These are phyloP conservation scores for Pardalotus punctatus DNA, from an alignment of 2,113 vertebrate species.

Conservation along the genomic window DNA sequence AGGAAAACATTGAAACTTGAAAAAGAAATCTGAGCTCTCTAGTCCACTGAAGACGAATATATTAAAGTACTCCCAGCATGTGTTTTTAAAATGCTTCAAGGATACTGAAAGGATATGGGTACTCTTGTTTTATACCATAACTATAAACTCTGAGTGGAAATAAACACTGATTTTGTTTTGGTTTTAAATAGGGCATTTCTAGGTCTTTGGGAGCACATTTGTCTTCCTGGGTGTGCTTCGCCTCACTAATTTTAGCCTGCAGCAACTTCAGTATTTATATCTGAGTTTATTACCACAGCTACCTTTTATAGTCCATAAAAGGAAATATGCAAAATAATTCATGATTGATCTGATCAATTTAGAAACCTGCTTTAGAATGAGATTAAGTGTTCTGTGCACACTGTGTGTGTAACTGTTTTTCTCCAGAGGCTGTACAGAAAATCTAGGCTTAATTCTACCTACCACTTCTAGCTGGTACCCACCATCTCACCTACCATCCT, in stretches of 20 bases:
- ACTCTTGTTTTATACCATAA: not conserved
- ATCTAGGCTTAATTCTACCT: not conserved
- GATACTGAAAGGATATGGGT: not conserved
- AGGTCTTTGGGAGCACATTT: not conserved
- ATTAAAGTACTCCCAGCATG: not conserved
- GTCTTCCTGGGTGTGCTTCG: not conserved
- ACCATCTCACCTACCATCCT: not conserved
- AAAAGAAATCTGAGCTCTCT: not conserved
- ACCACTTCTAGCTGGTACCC: not conserved
- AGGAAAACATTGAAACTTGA: not conserved
- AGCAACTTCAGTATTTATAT: not conserved
- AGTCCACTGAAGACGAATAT: not conserved
- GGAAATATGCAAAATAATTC: not conserved
- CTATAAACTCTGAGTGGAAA: not conserved
- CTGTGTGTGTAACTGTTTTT: not conserved
- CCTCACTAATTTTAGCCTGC: not conserved
- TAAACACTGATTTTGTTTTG: not conserved
- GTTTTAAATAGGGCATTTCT: not conserved
- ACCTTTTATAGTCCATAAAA: not conserved
- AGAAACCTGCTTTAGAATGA: not conserved
- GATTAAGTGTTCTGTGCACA: not conserved
- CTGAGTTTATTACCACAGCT: not conserved
- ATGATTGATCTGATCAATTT: not conserved
- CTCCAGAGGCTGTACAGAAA: not conserved
- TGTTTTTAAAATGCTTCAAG: not conserved